Evolutionary conservation across 2,888 invertebrate genomes (phyloP), one percentile per base, ranked within the genome.

Genomic region (Dicranocentrus wangi): DNA sequence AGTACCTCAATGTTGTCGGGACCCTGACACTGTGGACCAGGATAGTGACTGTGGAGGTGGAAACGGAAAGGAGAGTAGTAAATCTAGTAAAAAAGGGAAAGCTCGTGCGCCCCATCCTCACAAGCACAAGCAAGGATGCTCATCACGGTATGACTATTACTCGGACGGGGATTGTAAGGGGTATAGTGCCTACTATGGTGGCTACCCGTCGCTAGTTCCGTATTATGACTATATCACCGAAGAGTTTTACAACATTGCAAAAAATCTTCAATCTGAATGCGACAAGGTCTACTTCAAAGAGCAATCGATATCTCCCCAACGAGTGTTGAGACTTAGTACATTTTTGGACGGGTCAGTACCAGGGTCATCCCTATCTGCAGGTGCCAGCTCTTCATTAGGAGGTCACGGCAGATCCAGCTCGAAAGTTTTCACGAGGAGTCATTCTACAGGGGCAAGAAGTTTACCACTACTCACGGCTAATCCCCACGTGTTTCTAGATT

Each of bases 201-300:
- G 83, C 15, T 86, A 86, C 51, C 87, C 87, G n/a, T 85, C 85
- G 21, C 72, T 87, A 23, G 87, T 87, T 61, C 87, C 87, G 8
- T 86, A 82, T 27, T 87, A 87, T 83, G 87, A 87, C 32, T 86
- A 85, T 58, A 87, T 87, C 51, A 87, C 87, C 2, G 87, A 87
- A 75, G 87, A 87, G 42, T 87, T 87, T 76, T 86, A 85, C 69
- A 85, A 83, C 43, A 80, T 87, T 75, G 85, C 86, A 32, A 86
- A 84, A 72, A 83, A 83, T 60, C 80, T 87, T 39, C 85, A 86
- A 55, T 53, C 76, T 10, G 85, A 85, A 58, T 87, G 87, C 58
- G 87, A 87, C 72, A 87, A 86, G 61, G 87, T 87, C 32, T 86
- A 86, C 71, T 84, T 82, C 61, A 87, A 85, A 68, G 86, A 86